Evolutionary conservation across 2,797 vertebrate species (phyloP).

Genomic region (Liparis tanakae): DNA sequence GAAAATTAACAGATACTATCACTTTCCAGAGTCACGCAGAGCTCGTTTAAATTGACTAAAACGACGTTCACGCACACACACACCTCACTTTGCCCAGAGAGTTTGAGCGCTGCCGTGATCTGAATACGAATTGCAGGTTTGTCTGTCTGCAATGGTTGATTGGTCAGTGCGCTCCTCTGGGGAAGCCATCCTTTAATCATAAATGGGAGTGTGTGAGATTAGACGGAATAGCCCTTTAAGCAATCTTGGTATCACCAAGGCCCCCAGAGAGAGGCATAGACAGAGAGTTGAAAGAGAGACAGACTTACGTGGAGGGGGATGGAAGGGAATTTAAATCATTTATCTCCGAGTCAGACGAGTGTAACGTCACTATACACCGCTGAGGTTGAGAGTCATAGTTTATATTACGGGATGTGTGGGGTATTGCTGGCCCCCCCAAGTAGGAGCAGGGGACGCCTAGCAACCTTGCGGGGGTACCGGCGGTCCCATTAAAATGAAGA

Average conservation of each 20-base stretch:
- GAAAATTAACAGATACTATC: constrained; percentile 49
- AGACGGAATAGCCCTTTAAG: constrained; percentile 70
- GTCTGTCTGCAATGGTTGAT: constrained; percentile 45
- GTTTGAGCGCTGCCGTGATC: constrained; percentile 49
- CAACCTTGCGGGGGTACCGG: constrained; percentile 52
- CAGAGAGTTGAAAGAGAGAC: constrained; percentile 40
- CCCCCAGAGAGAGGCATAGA: constrained; percentile 55
- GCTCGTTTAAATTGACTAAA: constrained; percentile 53
- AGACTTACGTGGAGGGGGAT: constrained; percentile 47
- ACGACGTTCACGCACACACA: constrained; percentile 19
- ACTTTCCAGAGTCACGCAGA: constrained; percentile 38
- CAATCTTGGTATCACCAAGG: constrained; percentile 62
- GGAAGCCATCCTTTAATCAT: constrained; percentile 70
- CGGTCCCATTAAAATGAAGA: constrained; percentile 65
- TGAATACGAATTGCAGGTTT: constrained; percentile 62
- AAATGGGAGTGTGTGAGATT: constrained; percentile 70
- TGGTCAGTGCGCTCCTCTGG: constrained; percentile 62
- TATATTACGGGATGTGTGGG: constrained; percentile 38
- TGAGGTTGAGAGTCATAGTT: constrained; percentile 49
- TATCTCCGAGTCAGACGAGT: constrained; percentile 28
- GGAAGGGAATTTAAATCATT: constrained; percentile 51
- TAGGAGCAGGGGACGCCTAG: constrained; percentile 35
- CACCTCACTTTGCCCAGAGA: constrained; percentile 34
- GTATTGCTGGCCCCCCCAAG: constrained; percentile 34
- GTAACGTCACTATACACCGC: constrained; percentile 40